Base-by-base conservation (phyloP, 2,113 vertebrate species). In the Pelecanoides urinatrix region DNA sequence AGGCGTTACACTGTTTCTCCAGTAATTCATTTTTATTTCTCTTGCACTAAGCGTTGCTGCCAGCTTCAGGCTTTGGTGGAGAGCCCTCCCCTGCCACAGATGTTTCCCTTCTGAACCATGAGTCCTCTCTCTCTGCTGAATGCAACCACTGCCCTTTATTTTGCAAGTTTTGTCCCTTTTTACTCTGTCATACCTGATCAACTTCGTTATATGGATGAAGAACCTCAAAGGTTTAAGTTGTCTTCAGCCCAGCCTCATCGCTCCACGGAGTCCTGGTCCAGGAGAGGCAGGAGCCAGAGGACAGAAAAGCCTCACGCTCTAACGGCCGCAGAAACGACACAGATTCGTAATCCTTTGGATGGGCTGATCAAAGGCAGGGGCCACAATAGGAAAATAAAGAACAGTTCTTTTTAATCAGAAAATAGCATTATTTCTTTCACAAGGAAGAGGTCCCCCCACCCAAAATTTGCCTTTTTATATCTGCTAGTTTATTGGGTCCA, bases 171-270 rank as follows among this genome's bases (percentile, higher is more conserved):
- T 2, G 2, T 7, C n/a, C 21, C 74, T 7, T 74, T 78, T n/a
- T 11, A 7, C 38, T 27, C 1, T 2, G 8, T 27, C 55, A 21
- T 11, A 34, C 72, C 68, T 18, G 50, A 34, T 22, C 16, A 52
- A 8, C 34, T 34, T 29, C 0, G 0, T 13, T 6, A 4, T 3
- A 0, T 2, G 47, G 38, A 13, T 45, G 56, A 71, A 78, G 66
- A 75, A 29, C 38, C 26, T 56, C 30, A 4, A 26, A 80, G 25
- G 36, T 73, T 83, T 16, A 6, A 8, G n/a, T 6, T 70, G 44
- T 9, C 58, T 45, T 49, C 7, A 18, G 40, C 78, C 61, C 2
- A 2, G 44, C 73, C 59, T 65, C 22, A 4, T 29, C 0, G 7
- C 47, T 82, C 66, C 47, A 1, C 58, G 62, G 16, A 21, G 26